A percentile compares a stretch with the other conserved stretches of the same genome.
These are phyloP conservation scores for Vulpes ferrilata DNA, from an alignment of 2,113 vertebrate species.

Conservation along the genomic window DNA sequence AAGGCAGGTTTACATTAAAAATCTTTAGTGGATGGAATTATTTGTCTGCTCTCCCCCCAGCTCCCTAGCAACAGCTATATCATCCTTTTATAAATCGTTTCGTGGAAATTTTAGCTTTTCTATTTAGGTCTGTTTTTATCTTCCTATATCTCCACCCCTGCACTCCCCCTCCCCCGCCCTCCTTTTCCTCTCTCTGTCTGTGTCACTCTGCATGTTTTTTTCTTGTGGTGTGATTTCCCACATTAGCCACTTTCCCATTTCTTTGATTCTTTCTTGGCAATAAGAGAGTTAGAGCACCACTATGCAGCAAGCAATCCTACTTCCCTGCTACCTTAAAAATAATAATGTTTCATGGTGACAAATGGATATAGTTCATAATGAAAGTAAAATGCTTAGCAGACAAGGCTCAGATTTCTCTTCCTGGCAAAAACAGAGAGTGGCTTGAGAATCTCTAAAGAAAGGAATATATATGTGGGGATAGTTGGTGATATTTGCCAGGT, in stretches of 20 bases:
- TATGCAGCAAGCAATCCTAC: slow-evolving; percentile 33
- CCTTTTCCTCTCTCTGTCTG: neutral
- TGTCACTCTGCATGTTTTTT: slow-evolving; percentile 30
- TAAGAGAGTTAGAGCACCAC: slow-evolving; percentile 52
- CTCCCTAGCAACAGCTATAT: slow-evolving; percentile 68
- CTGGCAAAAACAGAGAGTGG: slow-evolving; percentile 40
- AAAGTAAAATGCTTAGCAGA: slow-evolving; percentile 74
- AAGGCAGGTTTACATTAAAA: slow-evolving; percentile 60
- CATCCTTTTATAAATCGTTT: slow-evolving; percentile 59
- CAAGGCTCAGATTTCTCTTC: slow-evolving; percentile 70
- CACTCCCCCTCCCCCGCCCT: neutral
- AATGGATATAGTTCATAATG: slow-evolving; percentile 73
- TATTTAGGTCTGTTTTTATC: neutral
- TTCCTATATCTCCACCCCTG: neutral
- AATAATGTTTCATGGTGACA: slow-evolving; percentile 76
- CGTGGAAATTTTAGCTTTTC: slow-evolving; percentile 51
- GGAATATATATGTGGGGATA: neutral
- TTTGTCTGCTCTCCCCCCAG: slow-evolving; percentile 36
- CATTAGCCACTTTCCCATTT: slow-evolving; percentile 60
- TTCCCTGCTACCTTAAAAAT: slow-evolving; percentile 78
- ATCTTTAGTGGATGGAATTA: neutral
- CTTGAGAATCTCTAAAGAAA: slow-evolving; percentile 57
- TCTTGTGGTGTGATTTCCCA: slow-evolving; percentile 67
- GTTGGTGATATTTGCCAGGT: slow-evolving; percentile 27
- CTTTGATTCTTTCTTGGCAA: slow-evolving; percentile 75